Base-by-base conservation (phyloP, 1,140 invertebrate species). In the Drosophila melanica region DNA sequence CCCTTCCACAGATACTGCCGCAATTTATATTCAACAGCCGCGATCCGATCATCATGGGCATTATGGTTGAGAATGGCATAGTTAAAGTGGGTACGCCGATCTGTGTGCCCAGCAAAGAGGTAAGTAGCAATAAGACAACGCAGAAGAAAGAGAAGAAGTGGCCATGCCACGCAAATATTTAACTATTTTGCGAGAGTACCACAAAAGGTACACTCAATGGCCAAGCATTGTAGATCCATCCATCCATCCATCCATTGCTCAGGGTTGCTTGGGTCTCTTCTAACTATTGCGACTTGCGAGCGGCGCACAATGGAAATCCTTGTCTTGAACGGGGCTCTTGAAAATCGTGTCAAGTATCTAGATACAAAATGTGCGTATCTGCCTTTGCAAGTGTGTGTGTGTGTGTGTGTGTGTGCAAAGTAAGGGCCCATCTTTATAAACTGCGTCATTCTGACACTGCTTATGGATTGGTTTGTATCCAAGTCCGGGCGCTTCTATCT, bases 11-110 rank as follows among this genome's bases (percentile, higher is more conserved):
- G 93, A 93, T 95, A 69, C 90, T 95, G 86, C 95, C 95, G 41
- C 96, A 99, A 93, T 98, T 95, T 92, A 95, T 99, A 73, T 99
- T 99, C 94, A 99, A 99, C 93, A 97, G 97, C 3, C 94, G 99
- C 59, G 98, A 99, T 94, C 99, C 99, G 0, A 99, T 99, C 90
- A 97, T 99, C 8, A 94, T 97, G 77, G 99, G 99, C 39, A 98
- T 99, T 1, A 96, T 96, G 92, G 95, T 99, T 1, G 98, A 99
- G 93, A 98, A 96, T 44, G 99, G 99, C 14, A 96, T 99, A 59
- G 93, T 99, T 1, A 98, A 97, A 92, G 96, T 98, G 85, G 99
- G 99, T 30, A 99, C 98, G 14, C 98, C 98, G 0, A 94, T 99
- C 47, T 99, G 98, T 93, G 98, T 99, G 11, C 98, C 98, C 39